phyloP scores from a whole-genome alignment of 2,888 invertebrate species.

The Sylvicola cinctus region DNA sequence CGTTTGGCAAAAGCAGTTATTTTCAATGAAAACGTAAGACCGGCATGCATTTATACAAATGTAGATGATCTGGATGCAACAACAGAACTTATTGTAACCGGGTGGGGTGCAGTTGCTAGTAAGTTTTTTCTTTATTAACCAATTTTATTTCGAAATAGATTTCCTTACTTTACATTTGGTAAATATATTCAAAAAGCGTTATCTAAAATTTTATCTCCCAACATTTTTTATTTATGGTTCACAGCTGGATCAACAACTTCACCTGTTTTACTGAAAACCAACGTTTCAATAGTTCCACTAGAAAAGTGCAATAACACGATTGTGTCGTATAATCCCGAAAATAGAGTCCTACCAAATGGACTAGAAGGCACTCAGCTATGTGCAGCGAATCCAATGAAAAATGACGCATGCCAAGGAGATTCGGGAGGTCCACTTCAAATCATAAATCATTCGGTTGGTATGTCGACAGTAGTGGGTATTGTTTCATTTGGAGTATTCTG shows the following conservation, averaged over 20 bases:
- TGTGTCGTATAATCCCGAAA: background rate
- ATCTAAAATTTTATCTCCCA: too few relatives aligned
- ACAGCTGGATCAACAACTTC: background rate
- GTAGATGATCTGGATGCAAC: background rate
- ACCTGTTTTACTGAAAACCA: background rate
- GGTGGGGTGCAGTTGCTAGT: too few relatives aligned
- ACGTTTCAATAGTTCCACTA: background rate
- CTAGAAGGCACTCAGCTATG: background rate
- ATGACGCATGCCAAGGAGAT: background rate
- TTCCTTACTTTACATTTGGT: too few relatives aligned
- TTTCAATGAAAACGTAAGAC: background rate
- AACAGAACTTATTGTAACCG: too few relatives aligned
- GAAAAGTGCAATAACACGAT: background rate
- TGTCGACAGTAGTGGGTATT: background rate
- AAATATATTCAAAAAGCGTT: too few relatives aligned
- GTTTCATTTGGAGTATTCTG: background rate
- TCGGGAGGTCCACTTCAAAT: background rate
- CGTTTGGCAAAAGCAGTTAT: background rate
- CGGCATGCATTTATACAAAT: background rate
- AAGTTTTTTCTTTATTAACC: too few relatives aligned
- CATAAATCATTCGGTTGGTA: background rate
- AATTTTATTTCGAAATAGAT: too few relatives aligned
- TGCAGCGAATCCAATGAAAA: background rate
- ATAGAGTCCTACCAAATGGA: background rate
- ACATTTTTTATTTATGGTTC: background rate